These are phyloP conservation scores for Chionis minor DNA, from an alignment of 2,113 vertebrate species.

Conservation along the genomic window DNA sequence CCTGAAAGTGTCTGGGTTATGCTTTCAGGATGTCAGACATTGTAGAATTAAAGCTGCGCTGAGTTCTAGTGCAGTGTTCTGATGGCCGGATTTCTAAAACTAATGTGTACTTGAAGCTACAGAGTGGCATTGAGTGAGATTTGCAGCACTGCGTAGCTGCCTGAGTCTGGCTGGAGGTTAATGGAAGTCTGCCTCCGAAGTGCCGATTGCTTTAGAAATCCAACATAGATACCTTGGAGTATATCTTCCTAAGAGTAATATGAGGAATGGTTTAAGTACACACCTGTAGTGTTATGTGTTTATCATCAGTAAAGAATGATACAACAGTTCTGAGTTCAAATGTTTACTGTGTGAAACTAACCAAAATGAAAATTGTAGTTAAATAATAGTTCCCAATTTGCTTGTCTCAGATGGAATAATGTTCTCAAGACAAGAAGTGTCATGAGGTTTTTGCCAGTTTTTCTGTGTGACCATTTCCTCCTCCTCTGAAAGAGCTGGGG, in stretches of 20 bases:
- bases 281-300: neutral
- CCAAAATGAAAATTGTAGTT: neutral
- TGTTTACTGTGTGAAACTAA: neutral
- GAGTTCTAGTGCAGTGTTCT: neutral
- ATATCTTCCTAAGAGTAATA: neutral
- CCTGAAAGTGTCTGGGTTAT: neutral
- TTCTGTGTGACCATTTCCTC: neutral
- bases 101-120: neutral
- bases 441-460: neutral
- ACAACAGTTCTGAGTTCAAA: neutral
- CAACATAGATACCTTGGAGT: neutral
- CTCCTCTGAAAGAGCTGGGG: neutral
- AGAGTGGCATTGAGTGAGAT: neutral
- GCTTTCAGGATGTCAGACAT: neutral
- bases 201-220: no score
- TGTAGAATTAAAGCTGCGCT: neutral
- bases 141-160: neutral
- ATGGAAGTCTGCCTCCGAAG: neutral
- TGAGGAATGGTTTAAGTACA: neutral
- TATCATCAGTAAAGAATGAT: neutral
- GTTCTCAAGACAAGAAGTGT: neutral
- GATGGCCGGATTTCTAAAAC: neutral
- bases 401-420: neutral
- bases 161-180: neutral
- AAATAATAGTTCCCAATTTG: neutral